Evolutionary conservation across 2,113 vertebrate species (phyloP).

Genomic region (Cnemophilus loriae): DNA sequence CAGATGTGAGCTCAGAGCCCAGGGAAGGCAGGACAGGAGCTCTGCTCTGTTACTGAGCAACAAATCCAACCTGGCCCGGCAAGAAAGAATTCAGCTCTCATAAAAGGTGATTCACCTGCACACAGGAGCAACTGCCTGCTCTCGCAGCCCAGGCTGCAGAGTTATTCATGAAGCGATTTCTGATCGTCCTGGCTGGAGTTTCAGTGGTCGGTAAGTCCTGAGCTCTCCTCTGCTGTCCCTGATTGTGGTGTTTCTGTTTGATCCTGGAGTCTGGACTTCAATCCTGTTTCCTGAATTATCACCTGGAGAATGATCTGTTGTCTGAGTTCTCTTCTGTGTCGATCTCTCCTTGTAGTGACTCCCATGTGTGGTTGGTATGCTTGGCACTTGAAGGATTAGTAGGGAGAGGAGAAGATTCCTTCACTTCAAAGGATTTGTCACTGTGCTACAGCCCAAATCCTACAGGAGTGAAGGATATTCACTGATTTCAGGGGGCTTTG

Average conservation of each 20-base stretch:
- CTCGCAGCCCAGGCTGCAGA: neutral
- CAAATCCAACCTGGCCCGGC: neutral
- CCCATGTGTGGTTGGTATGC: neutral
- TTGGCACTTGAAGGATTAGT: neutral
- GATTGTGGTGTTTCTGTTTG: neutral
- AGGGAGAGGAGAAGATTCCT: neutral
- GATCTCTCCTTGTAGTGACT: neutral
- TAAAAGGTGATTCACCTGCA: neutral
- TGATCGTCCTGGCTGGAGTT: constrained; percentile 35
- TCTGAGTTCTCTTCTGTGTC: neutral
- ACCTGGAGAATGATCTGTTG: neutral
- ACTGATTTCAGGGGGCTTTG: neutral
- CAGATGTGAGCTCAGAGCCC: neutral
- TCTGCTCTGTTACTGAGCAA: neutral
- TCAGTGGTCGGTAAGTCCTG: constrained; percentile 63
- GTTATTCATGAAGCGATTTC: constrained; percentile 62
- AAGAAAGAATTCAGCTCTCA: neutral
- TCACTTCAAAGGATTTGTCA: neutral
- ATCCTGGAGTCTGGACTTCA: neutral
- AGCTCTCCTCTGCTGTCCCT: neutral
- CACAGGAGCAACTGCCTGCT: neutral
- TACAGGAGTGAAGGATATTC: neutral
- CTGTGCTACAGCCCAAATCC: neutral
- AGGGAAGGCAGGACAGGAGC: neutral
- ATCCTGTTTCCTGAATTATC: neutral